Evolutionary conservation across 2,888 invertebrate genomes (phyloP).

Genomic region (Corbicula japonica): DNA sequence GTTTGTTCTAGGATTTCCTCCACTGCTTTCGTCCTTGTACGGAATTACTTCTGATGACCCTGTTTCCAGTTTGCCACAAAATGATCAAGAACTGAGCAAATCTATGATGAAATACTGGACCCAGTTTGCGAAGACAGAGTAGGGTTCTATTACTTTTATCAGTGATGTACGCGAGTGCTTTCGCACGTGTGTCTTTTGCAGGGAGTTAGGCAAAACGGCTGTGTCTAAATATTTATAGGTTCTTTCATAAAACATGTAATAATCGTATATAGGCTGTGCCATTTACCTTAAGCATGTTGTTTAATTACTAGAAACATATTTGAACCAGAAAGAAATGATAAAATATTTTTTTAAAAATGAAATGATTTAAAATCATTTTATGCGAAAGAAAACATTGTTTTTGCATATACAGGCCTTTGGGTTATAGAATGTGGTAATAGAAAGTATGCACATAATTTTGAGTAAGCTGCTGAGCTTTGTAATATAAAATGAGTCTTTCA

Average conservation of each 20-base stretch:
- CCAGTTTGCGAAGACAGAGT: constrained; percentile 40
- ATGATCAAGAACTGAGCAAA: background rate
- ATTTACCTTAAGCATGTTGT: too few species aligned
- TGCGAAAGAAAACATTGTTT: too few species aligned
- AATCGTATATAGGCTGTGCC: background rate
- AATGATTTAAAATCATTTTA: background rate
- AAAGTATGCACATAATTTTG: too few species aligned
- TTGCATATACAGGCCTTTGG: too few species aligned
- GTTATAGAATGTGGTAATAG: too few species aligned
- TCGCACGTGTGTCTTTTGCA: background rate
- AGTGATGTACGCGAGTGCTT: background rate
- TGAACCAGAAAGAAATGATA: background rate
- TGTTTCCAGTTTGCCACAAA: background rate
- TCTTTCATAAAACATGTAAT: background rate
- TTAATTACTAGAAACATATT: background rate
- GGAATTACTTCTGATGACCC: background rate
- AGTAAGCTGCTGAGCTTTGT: too few species aligned
- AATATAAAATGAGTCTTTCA: too few species aligned
- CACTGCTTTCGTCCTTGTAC: background rate
- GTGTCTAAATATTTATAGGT: background rate
- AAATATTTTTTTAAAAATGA: background rate
- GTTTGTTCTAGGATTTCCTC: constrained; percentile 24
- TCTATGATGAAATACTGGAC: constrained; percentile 30
- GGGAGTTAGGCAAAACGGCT: background rate
- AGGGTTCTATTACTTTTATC: background rate